Percentiles rank a stretch among this genome's conserved stretches.
Conservation (phyloP, 2,113 vertebrate genomes). For the Calidris pugnax region DNA sequence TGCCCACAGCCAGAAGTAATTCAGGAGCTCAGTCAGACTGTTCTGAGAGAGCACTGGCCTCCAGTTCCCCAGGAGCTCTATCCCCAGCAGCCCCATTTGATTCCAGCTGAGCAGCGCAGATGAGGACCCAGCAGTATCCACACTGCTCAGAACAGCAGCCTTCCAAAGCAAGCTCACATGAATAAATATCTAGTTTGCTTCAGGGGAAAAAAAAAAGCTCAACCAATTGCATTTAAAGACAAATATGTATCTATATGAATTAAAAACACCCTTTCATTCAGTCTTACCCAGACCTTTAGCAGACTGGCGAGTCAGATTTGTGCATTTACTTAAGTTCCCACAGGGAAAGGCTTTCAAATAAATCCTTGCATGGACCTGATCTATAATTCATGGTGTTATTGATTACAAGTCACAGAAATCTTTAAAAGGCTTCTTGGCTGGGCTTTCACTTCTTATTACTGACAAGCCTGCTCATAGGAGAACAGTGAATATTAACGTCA, state of each 20-base stretch:
- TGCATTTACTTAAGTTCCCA: slow-evolving; percentile 37
- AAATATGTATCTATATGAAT: background rate
- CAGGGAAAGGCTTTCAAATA: slow-evolving; percentile 52
- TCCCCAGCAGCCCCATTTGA: background rate
- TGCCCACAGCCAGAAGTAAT: background rate
- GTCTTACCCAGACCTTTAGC: background rate
- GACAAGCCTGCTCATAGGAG: background rate
- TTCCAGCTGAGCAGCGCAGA: background rate
- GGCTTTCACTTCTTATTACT: slow-evolving; percentile 16
- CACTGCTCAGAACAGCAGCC: background rate
- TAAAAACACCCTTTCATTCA: background rate
- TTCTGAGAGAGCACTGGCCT: background rate
- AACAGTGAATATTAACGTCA: background rate
- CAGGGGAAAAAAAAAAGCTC: background rate
- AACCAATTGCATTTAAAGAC: background rate
- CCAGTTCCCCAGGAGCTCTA: background rate
- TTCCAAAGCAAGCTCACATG: background rate
- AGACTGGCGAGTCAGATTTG: background rate
- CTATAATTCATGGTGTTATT: slow-evolving; percentile 20
- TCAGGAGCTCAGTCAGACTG: background rate
- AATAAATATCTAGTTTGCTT: background rate
- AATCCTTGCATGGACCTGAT: slow-evolving; percentile 24
- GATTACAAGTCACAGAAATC: slow-evolving; percentile 28
- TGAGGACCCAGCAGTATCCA: background rate
- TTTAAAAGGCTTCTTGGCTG: slow-evolving; percentile 59